Base-by-base conservation (phyloP, 1,140 invertebrate species). In the Battus philenor region DNA sequence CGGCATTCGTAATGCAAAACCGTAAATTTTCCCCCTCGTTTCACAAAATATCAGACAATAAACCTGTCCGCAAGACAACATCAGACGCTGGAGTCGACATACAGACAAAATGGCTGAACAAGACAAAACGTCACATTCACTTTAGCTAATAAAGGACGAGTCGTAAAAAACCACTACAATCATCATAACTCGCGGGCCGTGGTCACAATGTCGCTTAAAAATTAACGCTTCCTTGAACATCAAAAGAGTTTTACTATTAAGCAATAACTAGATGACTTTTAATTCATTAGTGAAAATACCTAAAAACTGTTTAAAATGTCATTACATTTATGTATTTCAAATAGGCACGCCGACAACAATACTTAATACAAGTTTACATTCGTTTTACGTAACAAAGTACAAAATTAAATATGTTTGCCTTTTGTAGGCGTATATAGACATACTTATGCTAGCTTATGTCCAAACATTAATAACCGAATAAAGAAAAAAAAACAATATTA, bases 111-210 rank as follows among this genome's bases (percentile, higher is more conserved):
- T 66, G 59, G 57, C 51, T 18, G 48, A 58, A 58, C 52, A 53
- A 52, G 45, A 59, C 13, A 47, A 41, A 49, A 53, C 22, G 48
- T 49, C 54, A 47, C 52, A 45, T 45, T 56, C 61, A 69, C 67
- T 70, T 67, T 63, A 56, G 47, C 63, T 64, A 71, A 75, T 78
- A 79, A 74, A 75, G 56, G 58, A 64, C 34, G 22, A 46, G 50
- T 67, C 70, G 59, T 79, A 79, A 74, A 79, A 70, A 67, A 68
- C 62, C 72, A 79, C 75, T 79, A 76, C 72, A 79, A 79, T 79
- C 75, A 76, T 76, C 65, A 75, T 79, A 79, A 79, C 58, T 63
- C 48, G 52, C 39, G 33, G 24, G 43, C 15, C 30, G 15, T 36
- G 38, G 56, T 44, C 50, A 64, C 53, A 63, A 56, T 54, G 51